Percentiles rank a stretch among this genome's conserved stretches.
Conservation (phyloP, 2,797 vertebrate species). For the Thamnophis elegans region DNA sequence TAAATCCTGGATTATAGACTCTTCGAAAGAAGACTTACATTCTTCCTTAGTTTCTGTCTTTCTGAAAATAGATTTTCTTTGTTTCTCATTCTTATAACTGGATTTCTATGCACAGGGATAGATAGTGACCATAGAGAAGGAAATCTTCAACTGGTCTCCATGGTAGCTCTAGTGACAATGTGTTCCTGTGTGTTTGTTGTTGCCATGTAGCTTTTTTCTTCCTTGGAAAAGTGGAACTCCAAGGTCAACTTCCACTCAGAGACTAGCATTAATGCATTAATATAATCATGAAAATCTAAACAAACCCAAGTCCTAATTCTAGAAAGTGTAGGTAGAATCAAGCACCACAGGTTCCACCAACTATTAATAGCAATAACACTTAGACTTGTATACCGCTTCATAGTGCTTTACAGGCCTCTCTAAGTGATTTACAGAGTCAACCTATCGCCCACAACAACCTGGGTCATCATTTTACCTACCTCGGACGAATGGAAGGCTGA, state of each 20-base stretch:
- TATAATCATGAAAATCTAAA: neutral
- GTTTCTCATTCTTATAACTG: neutral
- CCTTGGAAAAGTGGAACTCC: neutral
- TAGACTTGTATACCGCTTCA: neutral
- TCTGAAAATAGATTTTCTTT: neutral
- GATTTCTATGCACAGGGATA: neutral
- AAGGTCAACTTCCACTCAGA: slow-evolving; percentile 7
- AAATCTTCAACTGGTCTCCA: neutral
- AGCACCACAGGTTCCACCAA: neutral
- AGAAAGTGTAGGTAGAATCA: neutral
- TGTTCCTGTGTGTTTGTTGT: neutral
- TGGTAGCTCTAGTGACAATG: slow-evolving; percentile 7
- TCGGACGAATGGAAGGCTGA: neutral
- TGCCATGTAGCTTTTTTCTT: slow-evolving; percentile 1
- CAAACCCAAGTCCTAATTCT: neutral
- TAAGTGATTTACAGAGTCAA: neutral
- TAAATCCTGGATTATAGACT: neutral
- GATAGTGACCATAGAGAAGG: neutral
- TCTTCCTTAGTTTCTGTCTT: neutral
- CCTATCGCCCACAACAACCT: neutral
- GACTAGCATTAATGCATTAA: neutral
- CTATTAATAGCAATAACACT: neutral
- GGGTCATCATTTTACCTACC: neutral
- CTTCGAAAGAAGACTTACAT: neutral
- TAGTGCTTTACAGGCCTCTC: neutral